phyloP scores from a whole-genome alignment of 2,797 vertebrate genomes.

The Microctenopoma steveboyesi region DNA sequence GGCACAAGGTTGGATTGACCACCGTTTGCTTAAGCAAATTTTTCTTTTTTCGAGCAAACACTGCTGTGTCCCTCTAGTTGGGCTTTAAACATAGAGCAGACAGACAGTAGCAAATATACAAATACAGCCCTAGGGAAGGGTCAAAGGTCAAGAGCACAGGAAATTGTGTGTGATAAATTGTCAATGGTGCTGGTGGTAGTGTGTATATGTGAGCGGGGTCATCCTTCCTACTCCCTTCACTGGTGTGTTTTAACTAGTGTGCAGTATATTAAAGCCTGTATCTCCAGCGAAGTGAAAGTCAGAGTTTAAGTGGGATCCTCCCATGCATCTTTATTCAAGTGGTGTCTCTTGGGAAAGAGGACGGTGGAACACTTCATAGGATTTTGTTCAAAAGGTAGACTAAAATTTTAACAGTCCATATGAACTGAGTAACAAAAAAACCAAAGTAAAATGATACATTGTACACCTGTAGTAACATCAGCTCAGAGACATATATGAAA shows the following conservation, averaged over 20 bases:
- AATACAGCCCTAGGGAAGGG: conserved; percentile 57
- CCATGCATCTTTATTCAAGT: conserved; percentile 42
- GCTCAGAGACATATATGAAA: background rate
- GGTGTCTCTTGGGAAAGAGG: conserved; percentile 38
- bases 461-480: conserved; percentile 11
- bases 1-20: conserved; percentile 42
- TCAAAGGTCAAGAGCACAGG: conserved; percentile 68
- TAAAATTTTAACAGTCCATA: conserved; percentile 1
- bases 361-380: conserved; percentile 39
- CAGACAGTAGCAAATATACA: conserved; percentile 56
- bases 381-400: conserved; percentile 44
- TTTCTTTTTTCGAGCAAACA: conserved; percentile 46
- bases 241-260: conserved; percentile 63
- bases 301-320: conserved; percentile 43
- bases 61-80: conserved; percentile 34
- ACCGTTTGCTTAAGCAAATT: conserved; percentile 45
- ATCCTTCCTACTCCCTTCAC: conserved; percentile 44
- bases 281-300: conserved; percentile 42
- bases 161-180: conserved; percentile 73
- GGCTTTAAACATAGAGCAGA: conserved; percentile 54
- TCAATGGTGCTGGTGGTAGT: conserved; percentile 37
- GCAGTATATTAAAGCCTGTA: conserved; percentile 38
- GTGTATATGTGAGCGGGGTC: conserved; percentile 52
- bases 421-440: conserved; percentile 27
- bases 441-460: background rate